phyloP scores from a whole-genome alignment of 2,888 invertebrate genomes.

The Dione juno region DNA sequence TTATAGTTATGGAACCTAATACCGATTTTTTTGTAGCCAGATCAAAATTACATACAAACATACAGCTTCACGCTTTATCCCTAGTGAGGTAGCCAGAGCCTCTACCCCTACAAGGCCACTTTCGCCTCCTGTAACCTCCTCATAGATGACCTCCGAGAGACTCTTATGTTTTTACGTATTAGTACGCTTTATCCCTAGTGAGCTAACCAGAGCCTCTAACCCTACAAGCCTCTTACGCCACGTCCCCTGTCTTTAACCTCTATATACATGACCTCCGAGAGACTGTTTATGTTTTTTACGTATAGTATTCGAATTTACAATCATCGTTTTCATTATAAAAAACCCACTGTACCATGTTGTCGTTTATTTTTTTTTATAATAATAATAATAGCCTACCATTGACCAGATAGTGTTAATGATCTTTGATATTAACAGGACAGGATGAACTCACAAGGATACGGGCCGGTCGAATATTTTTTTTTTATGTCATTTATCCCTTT shows the following conservation, averaged over 20 bases:
- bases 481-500: not conserved
- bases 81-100: too few species aligned
- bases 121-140: too few species aligned
- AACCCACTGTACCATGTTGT: not conserved
- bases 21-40: not conserved
- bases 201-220: too few species aligned
- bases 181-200: too few species aligned
- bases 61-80: too few species aligned
- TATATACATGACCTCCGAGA: too few species aligned
- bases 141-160: too few species aligned
- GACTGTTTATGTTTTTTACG: too few species aligned
- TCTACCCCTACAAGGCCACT: too few species aligned
- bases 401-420: conserved; percentile 16
- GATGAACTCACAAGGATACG: conserved; percentile 7
- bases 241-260: too few species aligned
- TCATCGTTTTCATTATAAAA: not conserved
- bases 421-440: conserved; percentile 19
- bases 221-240: too few species aligned
- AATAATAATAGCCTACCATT: not conserved
- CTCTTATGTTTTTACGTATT: too few species aligned
- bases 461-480: not conserved
- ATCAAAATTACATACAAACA: not conserved
- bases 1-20: not conserved
- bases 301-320: not conserved
- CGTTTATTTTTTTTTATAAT: not conserved